Base-by-base conservation (phyloP, 2,113 vertebrate genomes). In the Chitala chitala region DNA sequence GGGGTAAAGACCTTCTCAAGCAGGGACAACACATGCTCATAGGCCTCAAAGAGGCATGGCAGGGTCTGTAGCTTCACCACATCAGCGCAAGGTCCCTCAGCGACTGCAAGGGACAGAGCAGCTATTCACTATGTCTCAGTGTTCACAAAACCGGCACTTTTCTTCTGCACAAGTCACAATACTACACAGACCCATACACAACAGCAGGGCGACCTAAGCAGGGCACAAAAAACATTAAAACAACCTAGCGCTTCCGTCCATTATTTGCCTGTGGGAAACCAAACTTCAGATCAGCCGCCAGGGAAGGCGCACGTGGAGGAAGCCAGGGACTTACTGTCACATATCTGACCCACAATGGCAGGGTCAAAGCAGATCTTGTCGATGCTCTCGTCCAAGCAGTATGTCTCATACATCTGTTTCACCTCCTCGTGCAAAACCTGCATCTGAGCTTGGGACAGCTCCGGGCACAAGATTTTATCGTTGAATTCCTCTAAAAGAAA, bases 1-100 rank as follows among this genome's bases (percentile, higher is more conserved):
- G 95, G 96, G 0, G 95, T 96, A 79, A 98, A 99, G 66, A 99
- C 96, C 0, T 87, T 92, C 85, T 99, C 97, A 42, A 99, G 88
- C 4, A 98, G 91, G 55, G 91, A 96, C 77, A 98, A 91, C 33
- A 99, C 96, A 1, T 96, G 96, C 66, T 99, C 96, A 48, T 98
- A 98, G 1, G 97, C 97, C 88, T 98, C 93, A 78, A 98, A 98
- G 76, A 99, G 90, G 81, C 95, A 97, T 24, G 81, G 84, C 92
- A 93, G 94, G 10, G 91, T 98, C 40, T 98, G 97, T 79, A 98
- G 92, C 85, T 93, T 94, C 85, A 96, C 95, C 83, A 98, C 96
- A 13, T 88, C 92, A 0, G 31, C 4, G 81, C 93, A 94, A 0
- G 94, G 88, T 10, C 94, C 95, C 83, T 87, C 78, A 59, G 94